phyloP scores from a whole-genome alignment of 1,140 invertebrate species.

The Drosophila triauraria region DNA sequence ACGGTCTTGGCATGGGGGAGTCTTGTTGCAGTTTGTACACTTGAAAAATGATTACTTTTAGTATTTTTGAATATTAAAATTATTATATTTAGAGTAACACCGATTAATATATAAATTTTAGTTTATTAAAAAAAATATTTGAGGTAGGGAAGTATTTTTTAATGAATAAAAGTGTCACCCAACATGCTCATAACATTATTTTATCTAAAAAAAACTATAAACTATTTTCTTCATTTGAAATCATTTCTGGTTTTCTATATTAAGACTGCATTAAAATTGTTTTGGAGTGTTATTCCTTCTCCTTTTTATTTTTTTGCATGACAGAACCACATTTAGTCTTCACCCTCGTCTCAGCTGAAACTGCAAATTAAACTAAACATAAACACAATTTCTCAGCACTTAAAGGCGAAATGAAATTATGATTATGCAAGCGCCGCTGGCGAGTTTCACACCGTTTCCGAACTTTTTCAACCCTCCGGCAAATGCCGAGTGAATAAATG shows the following conservation, averaged over 20 bases:
- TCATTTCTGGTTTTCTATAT: not conserved
- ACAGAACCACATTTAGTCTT: slow-evolving; percentile 50
- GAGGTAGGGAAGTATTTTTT: not conserved
- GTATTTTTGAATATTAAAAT: not conserved
- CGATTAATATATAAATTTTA: not conserved
- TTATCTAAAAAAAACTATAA: not conserved
- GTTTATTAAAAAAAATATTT: not conserved
- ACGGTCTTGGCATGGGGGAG: not conserved
- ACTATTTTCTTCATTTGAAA: not conserved
- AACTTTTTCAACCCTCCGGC: slow-evolving; percentile 54
- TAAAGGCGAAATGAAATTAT: slow-evolving; percentile 74
- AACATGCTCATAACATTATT: not conserved
- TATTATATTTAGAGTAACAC: not conserved
- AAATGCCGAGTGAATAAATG: slow-evolving; percentile 16
- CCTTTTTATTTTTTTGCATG: slow-evolving; percentile 52
- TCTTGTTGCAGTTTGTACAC: slow-evolving; percentile 49
- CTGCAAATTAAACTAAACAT: slow-evolving; percentile 80
- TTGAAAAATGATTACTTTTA: not conserved
- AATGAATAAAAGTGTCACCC: not conserved
- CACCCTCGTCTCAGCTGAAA: slow-evolving; percentile 66
- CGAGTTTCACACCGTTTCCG: slow-evolving; percentile 62
- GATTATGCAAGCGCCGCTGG: slow-evolving; percentile 68
- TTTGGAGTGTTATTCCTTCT: slow-evolving; percentile 1
- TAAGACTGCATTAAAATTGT: not conserved
- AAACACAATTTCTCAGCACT: slow-evolving; percentile 79